Evolutionary conservation across 2,797 vertebrate genomes (phyloP), one percentile per base, ranked within the genome.

Genomic region (Mastacembelus armatus): DNA sequence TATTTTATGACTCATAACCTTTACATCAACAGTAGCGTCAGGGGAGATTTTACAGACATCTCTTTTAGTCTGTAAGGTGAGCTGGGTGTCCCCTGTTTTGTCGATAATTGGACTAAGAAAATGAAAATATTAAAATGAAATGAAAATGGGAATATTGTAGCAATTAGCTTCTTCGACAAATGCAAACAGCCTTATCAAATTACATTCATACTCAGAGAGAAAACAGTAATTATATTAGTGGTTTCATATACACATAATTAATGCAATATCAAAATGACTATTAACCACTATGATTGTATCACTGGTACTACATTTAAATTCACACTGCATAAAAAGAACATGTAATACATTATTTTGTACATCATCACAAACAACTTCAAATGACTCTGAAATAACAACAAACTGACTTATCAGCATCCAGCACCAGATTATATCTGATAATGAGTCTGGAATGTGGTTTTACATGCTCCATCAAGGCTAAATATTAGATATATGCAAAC

Each of bases 161-260:
- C 58, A 75, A 78, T 74, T 66, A 61, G 49, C 10, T 15, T 45
- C 47, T 47, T 36, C 18, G 33, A 61, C 12, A 16, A 49, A 77
- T 18, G 29, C 29, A 65, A 83, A 80, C 38, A 63, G 50, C 38
- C 69, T 66, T 74, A 83, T 79, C 50, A 72, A 72, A 62, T 62
- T 0, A 52, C 59, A 59, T 70, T 80, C 10, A 45, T 38, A 26
- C 47, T 61, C 2, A 0, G 32, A 56, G n/a, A 1, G 0, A 74
- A 63, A 74, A 38, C 47, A 2, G 22, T 76, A 62, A 79, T 75
- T 61, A 11, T 45, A 70, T 65, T 35, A 61, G 22, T 51, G n/a
- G 69, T 60, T 78, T 43, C 56, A 66, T 64, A 9, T 40, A 11
- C 63, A 68, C 30, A 56, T 52, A 57, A 75, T 74, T 60, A 68